Evolutionary conservation across 2,797 vertebrate genomes (phyloP), one percentile per base, ranked within the genome.

Genomic region (Dendrocincla fuliginosa): DNA sequence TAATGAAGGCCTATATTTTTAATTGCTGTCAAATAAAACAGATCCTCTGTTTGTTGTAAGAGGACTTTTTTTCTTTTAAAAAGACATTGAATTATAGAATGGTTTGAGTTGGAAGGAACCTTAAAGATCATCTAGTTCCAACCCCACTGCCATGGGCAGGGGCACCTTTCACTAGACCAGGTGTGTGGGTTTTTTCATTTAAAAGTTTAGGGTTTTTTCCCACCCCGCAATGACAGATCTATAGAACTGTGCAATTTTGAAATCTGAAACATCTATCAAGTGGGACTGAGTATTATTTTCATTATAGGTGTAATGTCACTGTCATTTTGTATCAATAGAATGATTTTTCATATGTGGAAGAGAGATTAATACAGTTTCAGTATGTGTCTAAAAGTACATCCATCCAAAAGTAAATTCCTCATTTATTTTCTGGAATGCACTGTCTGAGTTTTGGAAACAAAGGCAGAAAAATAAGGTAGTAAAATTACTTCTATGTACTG

Each of bases 211-310:
- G 49, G 4, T 25, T 37, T 68, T 24, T 55, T 11, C 3, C 10
- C 53, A 4, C 11, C 23, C 32, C 17, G 0, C 8, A 61, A 27
- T 56, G 32, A 79, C 8, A 90, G 47, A 60, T 32, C 22, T 85
- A 28, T 78, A 64, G 20, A 79, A 89, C 57, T 52, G 14, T 39
- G 13, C 15, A 55, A 65, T 90, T 91, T 73, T 79, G 30, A 86
- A 84, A 37, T 13, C 12, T 71, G 27, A 11, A 81, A 61, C 5
- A 44, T 78, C n/a, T 88, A 30, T 60, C n/a, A 70, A 75, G 9
- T 81, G 39, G 15, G 13, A 33, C 39, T 64, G 7, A 88, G 17
- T 9, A 68, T 81, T 90, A 73, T 84, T 95, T 95, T 93, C 73
- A 41, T 87, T 77, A 50, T 49, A 86, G 4, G 10, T 67, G 17